Base-by-base conservation (phyloP, 1,140 invertebrate species). In the Nomia melanderi region DNA sequence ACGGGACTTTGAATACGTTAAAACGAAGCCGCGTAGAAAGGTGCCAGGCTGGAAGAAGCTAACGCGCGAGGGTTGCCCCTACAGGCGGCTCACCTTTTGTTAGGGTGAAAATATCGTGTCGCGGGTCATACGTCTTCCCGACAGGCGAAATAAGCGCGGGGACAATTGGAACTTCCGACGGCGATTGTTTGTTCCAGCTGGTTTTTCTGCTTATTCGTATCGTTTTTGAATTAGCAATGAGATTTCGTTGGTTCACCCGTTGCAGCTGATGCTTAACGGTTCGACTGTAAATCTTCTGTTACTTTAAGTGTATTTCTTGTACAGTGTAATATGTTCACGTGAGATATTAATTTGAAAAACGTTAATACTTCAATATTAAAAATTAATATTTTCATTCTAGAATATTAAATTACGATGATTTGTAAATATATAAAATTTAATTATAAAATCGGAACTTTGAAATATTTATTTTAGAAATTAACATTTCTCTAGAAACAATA, bases 141-240 rank as follows among this genome's bases (percentile, higher is more conserved):
- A 89, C 88, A 87, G 84, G 78, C 85, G 85, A 89, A 89, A 89
- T 89, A 87, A 89, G 87, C 83, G 53, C 78, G 29, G 78, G 79
- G 76, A 79, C 87, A 87, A 89, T 88, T 86, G 87, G 82, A 88
- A 88, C 66, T 88, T 81, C 77, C 75, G 74, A 81, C 53, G 60
- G 14, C 36, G 39, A 50, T 47, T 36, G 50, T 56, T 56, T 59
- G 41, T 17, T 20, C 39, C 29, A 12, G 27, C 65, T 47, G 25
- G n/a, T 50, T 14, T 25, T 20, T 31, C 27, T 33, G 60, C 17
- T 0, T 9, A 14, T 25, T 29, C 27, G 6, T 33, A 20, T n/a
- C 20, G n/a, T 20, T 50, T 5, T 20, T 50, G 47, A n/a, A 20
- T 50, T 50, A 50, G 47, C n/a, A 20, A 7, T 7, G 47, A 8